Evolutionary conservation across 1,140 invertebrate species (phyloP).

Genomic region (Drosophila gunungcola): DNA sequence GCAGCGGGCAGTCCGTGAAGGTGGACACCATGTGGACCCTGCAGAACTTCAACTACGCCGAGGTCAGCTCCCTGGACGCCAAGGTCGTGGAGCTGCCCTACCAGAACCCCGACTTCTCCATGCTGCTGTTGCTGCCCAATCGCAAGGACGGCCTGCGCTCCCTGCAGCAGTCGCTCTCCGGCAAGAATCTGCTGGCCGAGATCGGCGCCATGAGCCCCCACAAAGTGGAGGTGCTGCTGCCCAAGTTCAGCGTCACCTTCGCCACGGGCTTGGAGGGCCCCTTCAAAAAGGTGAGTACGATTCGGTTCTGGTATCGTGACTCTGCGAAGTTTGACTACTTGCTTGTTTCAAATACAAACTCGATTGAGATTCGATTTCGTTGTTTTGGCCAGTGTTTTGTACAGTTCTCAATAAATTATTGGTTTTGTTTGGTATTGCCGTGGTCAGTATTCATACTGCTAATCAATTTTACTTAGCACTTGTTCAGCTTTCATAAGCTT

Average conservation of each 20-base stretch:
- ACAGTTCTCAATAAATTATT: no score
- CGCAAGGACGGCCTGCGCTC: constrained; percentile 70
- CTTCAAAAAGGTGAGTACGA: constrained; percentile 85
- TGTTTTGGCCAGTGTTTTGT: no score
- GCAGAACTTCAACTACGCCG: constrained; percentile 76
- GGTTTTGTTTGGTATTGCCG: no score
- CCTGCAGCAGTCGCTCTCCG: constrained; percentile 68
- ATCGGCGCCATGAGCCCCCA: constrained; percentile 63
- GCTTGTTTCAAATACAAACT: no score
- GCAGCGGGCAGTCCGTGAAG: constrained; percentile 61
- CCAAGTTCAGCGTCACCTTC: constrained; percentile 88
- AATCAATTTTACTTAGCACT: not conserved
- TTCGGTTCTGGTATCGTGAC: not conserved
- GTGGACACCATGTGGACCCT: constrained; percentile 81
- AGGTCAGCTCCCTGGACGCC: constrained; percentile 68
- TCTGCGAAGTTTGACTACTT: not conserved
- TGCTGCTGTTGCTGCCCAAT: constrained; percentile 75
- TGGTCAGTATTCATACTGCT: not conserved
- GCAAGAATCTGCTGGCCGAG: constrained; percentile 80
- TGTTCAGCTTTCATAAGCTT: not conserved
- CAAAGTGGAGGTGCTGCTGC: constrained; percentile 86
- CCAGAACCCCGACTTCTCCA: constrained; percentile 74
- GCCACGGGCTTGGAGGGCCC: constrained; percentile 85
- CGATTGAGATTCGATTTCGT: no score
- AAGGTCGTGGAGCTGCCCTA: constrained; percentile 79